Conservation (phyloP, 2,797 vertebrate genomes). For the Eremophila alpestris region DNA sequence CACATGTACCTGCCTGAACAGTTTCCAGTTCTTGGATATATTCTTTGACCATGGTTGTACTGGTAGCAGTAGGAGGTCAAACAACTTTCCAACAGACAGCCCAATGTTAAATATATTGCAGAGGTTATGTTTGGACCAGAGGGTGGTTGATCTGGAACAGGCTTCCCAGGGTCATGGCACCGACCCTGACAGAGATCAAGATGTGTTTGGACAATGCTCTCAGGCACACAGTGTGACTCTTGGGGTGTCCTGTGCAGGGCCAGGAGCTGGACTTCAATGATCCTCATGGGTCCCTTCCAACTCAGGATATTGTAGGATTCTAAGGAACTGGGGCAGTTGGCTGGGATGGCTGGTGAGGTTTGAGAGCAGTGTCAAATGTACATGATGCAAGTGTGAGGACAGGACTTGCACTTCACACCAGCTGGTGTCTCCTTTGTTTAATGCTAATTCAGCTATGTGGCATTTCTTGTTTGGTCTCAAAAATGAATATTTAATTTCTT, state of each 20-base stretch:
- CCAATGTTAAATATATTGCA: accelerated
- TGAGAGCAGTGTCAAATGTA: not conserved
- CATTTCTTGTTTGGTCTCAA: not conserved
- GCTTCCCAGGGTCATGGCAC: not conserved
- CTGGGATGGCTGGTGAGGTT: not conserved
- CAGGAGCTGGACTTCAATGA: not conserved
- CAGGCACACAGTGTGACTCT: too few species aligned
- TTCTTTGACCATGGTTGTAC: not conserved
- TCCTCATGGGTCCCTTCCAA: not conserved
- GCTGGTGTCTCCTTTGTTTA: not conserved
- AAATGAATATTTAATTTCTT: not conserved
- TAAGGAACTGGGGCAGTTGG: not conserved
- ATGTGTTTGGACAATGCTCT: accelerated
- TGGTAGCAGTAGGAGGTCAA: not conserved
- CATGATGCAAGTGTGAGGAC: not conserved
- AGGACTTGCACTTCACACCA: not conserved
- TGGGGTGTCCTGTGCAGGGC: not conserved
- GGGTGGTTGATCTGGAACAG: accelerated
- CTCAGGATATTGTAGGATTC: not conserved
- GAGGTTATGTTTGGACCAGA: not conserved
- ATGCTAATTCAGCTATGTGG: not conserved
- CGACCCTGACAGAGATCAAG: not conserved
- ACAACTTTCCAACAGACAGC: not conserved
- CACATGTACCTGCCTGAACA: accelerated
- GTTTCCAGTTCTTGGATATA: not conserved